These are phyloP conservation scores for Paracyclopina nana DNA, from an alignment of 1,140 invertebrate genomes.

Conservation along the genomic window DNA sequence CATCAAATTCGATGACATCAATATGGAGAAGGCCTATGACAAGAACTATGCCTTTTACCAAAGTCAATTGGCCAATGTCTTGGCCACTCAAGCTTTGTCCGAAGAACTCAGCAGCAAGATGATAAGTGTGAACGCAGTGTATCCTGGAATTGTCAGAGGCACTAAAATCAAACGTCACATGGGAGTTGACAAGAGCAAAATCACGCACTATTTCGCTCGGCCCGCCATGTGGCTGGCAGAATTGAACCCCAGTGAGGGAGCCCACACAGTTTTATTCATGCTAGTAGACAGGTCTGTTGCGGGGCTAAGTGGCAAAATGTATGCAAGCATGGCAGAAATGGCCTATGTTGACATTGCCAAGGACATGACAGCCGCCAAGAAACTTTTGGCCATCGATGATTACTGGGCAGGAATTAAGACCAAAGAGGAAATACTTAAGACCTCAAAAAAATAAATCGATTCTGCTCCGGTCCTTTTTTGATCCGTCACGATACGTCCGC, in stretches of 20 bases:
- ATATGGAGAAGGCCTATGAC: background rate
- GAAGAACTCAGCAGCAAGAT: background rate
- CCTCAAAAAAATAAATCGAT: too few relatives aligned
- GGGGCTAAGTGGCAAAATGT: background rate
- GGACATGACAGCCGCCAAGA: background rate
- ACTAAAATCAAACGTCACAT: constrained; percentile 10
- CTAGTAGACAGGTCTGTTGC: background rate
- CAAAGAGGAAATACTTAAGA: background rate
- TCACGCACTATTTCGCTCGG: background rate
- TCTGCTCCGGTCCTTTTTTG: too few relatives aligned
- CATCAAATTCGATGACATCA: background rate
- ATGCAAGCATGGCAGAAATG: background rate
- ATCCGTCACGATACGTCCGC: too few relatives aligned
- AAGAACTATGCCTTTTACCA: background rate
- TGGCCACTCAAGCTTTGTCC: background rate
- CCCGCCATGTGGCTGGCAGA: background rate
- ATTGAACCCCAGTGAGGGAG: background rate
- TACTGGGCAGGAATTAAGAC: constrained; percentile 3
- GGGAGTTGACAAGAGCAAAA: constrained; percentile 3
- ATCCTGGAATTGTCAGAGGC: constrained; percentile 1
- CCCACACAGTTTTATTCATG: background rate
- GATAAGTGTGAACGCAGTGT: background rate
- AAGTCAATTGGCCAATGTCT: constrained; percentile 3
- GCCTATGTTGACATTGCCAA: background rate
- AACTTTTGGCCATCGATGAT: background rate